These are phyloP conservation scores for Laterallus jamaicensis DNA, from an alignment of 2,113 vertebrate genomes.

Conservation along the genomic window DNA sequence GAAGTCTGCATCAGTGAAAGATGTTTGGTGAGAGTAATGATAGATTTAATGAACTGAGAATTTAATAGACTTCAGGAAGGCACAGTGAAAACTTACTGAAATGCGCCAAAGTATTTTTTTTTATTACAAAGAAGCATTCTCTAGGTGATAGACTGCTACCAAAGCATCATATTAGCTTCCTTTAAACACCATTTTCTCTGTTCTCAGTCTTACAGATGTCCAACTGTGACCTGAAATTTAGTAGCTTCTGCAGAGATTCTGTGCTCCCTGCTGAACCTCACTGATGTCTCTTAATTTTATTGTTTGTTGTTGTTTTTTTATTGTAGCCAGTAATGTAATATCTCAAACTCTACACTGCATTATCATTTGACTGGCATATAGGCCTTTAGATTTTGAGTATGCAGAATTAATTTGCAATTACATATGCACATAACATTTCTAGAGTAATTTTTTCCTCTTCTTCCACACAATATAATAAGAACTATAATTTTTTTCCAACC, in stretches of 20 bases:
- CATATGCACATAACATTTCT: background rate
- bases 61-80: background rate
- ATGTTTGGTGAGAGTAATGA: background rate
- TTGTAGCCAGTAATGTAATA: rapidly evolving
- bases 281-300: background rate
- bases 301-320: background rate
- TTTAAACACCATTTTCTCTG: background rate
- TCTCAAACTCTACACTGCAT: background rate
- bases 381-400: background rate
- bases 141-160: background rate
- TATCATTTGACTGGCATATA: background rate
- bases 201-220: background rate
- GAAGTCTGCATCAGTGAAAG: background rate
- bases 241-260: background rate
- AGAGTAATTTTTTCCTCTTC: background rate
- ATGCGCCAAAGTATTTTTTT: background rate
- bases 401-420: too few species aligned
- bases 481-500: too few species aligned
- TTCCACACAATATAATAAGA: background rate
- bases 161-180: background rate
- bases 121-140: background rate
- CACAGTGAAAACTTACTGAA: background rate
- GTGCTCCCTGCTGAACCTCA: background rate
- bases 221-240: background rate
- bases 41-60: background rate